Base-by-base conservation (phyloP, 1,140 invertebrate species). In the Drosophila yakuba region DNA sequence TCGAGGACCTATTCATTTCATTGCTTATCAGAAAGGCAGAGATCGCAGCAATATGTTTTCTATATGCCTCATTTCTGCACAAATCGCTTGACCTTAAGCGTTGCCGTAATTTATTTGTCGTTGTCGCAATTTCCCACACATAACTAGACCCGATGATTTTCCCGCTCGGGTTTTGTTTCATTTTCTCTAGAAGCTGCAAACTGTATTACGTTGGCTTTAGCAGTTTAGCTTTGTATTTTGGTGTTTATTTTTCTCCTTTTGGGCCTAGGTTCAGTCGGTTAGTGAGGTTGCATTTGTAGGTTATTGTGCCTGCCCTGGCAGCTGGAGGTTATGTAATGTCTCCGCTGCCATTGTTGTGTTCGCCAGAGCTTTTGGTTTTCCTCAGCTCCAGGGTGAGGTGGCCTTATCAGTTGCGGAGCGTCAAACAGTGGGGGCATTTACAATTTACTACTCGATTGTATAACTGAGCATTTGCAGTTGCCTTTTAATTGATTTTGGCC, bases 21-120 rank as follows among this genome's bases (percentile, higher is more conserved):
- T 88, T 79, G 59, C 66, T 73, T 88, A 86, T 83, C 75, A 82
- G 58, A 72, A 72, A 71, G 68, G 63, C 66, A 88, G 58, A 69
- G 66, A 64, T 64, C 63, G 60, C 64, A 50, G 81, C 82, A 86
- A 86, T 86, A 86, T 83, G 84, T 86, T 86, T 86, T 86, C 83
- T 86, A 88, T 82, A 83, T 88, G 83, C 74, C 82, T 88, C 85
- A 88, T 86, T 86, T 88, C 82, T 88, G 83, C 79, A 78, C 82
- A 86, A 88, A 86, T 86, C 82, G 80, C 79, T 86, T 86, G 82
- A 86, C 82, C 82, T 86, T 86, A 86, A 86, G 82, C 82, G 80
- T 86, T 86, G 75, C 80, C 82, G 83, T 86, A 86, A 86, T 86
- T 88, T 83, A 86, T 86, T 86, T 86, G 82, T 86, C 79, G 82